Conservation (phyloP, 2,888 invertebrate species). For the Metacarcinus magister region DNA sequence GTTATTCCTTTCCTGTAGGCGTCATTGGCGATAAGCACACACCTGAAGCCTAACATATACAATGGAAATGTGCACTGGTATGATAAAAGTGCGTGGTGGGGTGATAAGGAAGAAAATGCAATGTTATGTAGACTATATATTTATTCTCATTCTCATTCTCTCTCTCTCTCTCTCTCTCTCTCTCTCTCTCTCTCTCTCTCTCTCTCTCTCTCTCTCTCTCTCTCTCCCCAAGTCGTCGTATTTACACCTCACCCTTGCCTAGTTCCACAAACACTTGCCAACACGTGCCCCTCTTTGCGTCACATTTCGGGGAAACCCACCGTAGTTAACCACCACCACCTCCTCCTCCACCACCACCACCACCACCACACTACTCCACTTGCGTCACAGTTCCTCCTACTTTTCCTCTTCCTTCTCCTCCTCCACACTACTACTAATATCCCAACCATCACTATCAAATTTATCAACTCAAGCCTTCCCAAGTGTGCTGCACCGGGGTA, state of each 20-base stretch:
- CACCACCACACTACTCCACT: neutral
- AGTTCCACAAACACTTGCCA: slow-evolving; percentile 19
- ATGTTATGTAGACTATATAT: too few species aligned
- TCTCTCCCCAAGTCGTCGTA: neutral
- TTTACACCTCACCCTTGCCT: neutral
- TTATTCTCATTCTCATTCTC: neutral
- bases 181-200: slow-evolving; percentile 4
- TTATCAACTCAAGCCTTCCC: neutral
- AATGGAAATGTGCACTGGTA: too few species aligned
- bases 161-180: neutral
- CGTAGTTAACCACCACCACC: neutral
- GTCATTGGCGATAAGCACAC: neutral
- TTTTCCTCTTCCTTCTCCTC: neutral
- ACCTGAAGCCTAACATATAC: neutral
- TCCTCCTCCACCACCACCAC: neutral
- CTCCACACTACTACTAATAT: neutral
- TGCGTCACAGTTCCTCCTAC: neutral
- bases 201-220: slow-evolving; percentile 1
- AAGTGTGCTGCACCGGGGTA: neutral
- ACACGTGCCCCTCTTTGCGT: slow-evolving; percentile 26
- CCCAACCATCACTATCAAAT: neutral
- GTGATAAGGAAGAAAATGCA: too few species aligned
- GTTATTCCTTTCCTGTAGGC: neutral
- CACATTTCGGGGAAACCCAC: slow-evolving; percentile 26
- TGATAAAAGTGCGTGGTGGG: too few species aligned